A percentile compares a stretch with the other conserved stretches of the same genome.
Evolutionary conservation across 1,140 invertebrate species (phyloP).

Genomic region (Zophobas atratus): DNA sequence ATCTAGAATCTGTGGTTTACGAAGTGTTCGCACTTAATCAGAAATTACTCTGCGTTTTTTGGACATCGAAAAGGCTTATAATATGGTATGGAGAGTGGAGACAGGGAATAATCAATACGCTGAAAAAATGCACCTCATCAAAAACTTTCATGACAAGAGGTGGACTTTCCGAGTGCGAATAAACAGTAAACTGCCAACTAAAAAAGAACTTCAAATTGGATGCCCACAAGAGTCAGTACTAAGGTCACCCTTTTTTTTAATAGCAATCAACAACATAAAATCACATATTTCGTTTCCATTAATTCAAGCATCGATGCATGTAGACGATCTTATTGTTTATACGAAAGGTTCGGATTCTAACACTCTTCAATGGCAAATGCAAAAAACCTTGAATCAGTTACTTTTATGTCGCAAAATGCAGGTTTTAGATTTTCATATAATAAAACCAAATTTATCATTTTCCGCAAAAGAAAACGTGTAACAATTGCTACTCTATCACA

Average conservation of each 20-base stretch:
- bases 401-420: neutral
- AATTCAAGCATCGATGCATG: slow-evolving; percentile 33
- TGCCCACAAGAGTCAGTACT: slow-evolving; percentile 48
- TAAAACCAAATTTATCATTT: slow-evolving; percentile 40
- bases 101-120: slow-evolving; percentile 45
- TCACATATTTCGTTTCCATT: neutral
- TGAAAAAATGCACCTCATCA: slow-evolving; percentile 46
- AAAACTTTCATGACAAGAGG: slow-evolving; percentile 38
- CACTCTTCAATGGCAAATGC: neutral
- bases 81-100: slow-evolving; percentile 54
- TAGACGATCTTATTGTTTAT: slow-evolving; percentile 43
- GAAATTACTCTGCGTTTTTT: slow-evolving; percentile 46
- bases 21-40: slow-evolving; percentile 20
- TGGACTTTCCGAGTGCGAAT: slow-evolving; percentile 48
- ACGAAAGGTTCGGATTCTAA: slow-evolving; percentile 10
- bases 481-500: slow-evolving; percentile 8
- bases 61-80: slow-evolving; percentile 52
- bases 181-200: slow-evolving; percentile 1
- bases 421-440: slow-evolving; percentile 32
- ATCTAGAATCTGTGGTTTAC: slow-evolving; percentile 43
- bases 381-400: slow-evolving; percentile 34
- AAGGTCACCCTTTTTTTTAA: slow-evolving; percentile 46
- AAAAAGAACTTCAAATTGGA: slow-evolving; percentile 44
- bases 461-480: slow-evolving; percentile 15
- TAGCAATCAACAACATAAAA: slow-evolving; percentile 44